Percentiles rank a stretch among this genome's conserved stretches.
Conservation (phyloP, 2,888 invertebrate genomes). For the Marronus borbonicus region DNA sequence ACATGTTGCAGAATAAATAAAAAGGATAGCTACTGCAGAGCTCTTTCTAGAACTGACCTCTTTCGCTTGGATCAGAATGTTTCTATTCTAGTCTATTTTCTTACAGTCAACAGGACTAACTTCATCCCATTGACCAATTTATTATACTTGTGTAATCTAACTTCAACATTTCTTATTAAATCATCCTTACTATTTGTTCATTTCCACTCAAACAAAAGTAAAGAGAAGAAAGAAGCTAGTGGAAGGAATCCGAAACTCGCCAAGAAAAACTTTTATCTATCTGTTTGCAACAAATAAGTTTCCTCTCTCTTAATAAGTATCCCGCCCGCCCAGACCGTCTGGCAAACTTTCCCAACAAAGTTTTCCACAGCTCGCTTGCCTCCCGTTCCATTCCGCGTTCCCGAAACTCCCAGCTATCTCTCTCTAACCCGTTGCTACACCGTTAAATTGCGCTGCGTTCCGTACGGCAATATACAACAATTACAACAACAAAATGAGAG, state of each 20-base stretch:
- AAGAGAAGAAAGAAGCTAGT: neutral
- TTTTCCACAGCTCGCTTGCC: conserved; percentile 17
- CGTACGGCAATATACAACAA: neutral
- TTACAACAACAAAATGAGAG: conserved; percentile 22
- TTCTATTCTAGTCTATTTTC: no score
- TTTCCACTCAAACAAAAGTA: neutral
- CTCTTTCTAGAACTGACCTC: no score
- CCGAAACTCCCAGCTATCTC: conserved; percentile 15
- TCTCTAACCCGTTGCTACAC: neutral
- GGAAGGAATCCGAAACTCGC: conserved; percentile 10
- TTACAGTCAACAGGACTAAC: neutral
- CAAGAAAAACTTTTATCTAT: conserved; percentile 30
- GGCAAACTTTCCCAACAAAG: conserved; percentile 36
- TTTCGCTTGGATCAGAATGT: no score
- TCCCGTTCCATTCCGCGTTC: conserved; percentile 4
- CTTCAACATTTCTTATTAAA: conserved; percentile 7
- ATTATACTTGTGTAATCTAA: neutral
- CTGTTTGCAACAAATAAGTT: conserved; percentile 39
- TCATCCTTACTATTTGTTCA: neutral
- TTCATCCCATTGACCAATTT: neutral
- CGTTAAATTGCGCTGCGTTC: neutral
- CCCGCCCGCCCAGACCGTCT: conserved; percentile 32
- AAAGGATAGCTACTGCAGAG: no score
- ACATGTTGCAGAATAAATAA: no score
- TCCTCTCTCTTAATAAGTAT: conserved; percentile 26